Percentiles rank a stretch among this genome's conserved stretches.
Conservation (phyloP, 2,113 vertebrate species). For the Benitochromis conjunctus region DNA sequence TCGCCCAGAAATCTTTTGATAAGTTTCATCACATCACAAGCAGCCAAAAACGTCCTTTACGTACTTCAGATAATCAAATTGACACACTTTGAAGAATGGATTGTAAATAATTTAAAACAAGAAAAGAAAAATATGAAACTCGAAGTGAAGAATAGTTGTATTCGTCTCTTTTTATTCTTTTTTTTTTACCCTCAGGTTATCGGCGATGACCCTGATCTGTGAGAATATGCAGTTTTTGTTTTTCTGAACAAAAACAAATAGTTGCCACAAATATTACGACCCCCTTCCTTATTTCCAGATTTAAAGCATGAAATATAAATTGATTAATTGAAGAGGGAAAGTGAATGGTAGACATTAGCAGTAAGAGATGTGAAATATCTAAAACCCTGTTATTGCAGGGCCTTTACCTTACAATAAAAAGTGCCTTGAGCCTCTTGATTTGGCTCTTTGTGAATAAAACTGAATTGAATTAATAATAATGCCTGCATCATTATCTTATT, state of each 20-base stretch:
- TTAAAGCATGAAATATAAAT: neutral
- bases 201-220: neutral
- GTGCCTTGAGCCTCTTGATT: neutral
- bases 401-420: neutral
- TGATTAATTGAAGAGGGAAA: neutral
- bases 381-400: neutral
- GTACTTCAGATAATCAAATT: conserved; percentile 9
- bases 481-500: neutral
- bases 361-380: neutral
- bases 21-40: conserved; percentile 22
- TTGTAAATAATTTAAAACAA: neutral
- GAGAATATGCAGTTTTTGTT: neutral
- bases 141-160: neutral
- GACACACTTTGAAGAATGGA: conserved; percentile 8
- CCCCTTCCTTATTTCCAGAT: fast-evolving
- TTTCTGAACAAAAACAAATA: neutral
- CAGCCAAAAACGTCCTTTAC: neutral
- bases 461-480: fast-evolving
- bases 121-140: neutral
- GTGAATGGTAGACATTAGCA: neutral
- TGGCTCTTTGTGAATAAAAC: neutral
- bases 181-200: neutral
- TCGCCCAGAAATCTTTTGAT: neutral
- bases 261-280: neutral
- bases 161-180: neutral